Evolutionary conservation across 1,140 invertebrate species (phyloP), one percentile per base, ranked within the genome.

Genomic region (Thaumetopoea pityocampa): DNA sequence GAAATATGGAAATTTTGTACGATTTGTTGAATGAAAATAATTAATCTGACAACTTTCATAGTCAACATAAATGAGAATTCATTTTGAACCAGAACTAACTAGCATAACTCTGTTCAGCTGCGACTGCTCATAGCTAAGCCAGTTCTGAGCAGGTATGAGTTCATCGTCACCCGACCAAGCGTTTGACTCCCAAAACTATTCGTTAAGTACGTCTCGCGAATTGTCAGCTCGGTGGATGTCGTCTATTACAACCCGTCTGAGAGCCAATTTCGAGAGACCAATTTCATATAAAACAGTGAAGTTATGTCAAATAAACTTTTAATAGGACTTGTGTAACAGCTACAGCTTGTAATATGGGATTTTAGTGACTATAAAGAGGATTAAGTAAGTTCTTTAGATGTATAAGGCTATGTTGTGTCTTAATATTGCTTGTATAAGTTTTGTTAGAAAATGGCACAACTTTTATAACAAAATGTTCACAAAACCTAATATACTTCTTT

Each of bases 161-260:
- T 41, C 37, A 41, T 41, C 27, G 23, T n/a, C n/a, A n/a, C n/a
- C 27, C 27, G 26, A 30, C 20, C 12, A 32, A 41, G 27, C 28
- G 23, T 32, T 41, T 17, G 27, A 41, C 5, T 32, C 37, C 5
- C 19, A 14, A 32, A 41, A 41, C 37, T 41, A 41, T 41, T 41
- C 24, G 37, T 41, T 32, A 41, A 41, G 28, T 41, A 41, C 37
- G 12, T 41, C 37, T 32, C 7, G 27, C 28, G 37, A 28, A 41
- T 41, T 30, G 27, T 41, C 37, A 41, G 37, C 18, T 20, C 8
- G 18, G 12, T 20, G 37, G 32, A 32, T 41, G 28, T 41, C 27
- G 37, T 20, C 28, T 41, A 41, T 41, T 41, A 41, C 37, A 19
- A 17, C 4, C 28, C 27, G 17, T 20, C 36, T 19, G 37, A 23